phyloP scores from a whole-genome alignment of 2,797 vertebrate species.

The Pelobates cultripes region DNA sequence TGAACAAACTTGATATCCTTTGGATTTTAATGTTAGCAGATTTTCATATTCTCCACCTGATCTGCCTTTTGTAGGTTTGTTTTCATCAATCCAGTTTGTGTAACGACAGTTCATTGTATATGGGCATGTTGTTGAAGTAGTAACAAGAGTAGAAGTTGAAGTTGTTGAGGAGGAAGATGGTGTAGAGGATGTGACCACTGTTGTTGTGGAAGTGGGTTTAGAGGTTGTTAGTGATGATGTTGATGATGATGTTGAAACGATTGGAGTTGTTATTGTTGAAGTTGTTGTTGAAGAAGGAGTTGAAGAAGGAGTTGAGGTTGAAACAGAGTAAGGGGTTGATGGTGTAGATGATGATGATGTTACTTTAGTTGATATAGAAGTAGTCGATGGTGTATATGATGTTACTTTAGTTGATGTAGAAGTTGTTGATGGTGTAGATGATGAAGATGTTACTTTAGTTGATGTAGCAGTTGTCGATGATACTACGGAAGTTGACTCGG shows the following conservation, averaged over 20 bases:
- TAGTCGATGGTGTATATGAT: neutral
- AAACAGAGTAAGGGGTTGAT: rapidly evolving
- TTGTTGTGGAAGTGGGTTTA: too few species aligned
- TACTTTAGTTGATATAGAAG: rapidly evolving
- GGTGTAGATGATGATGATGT: neutral
- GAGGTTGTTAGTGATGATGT: too few species aligned
- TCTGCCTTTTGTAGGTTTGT: too few species aligned
- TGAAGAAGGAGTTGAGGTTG: rapidly evolving
- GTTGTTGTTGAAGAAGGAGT: rapidly evolving
- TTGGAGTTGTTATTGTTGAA: neutral
- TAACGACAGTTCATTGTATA: too few species aligned
- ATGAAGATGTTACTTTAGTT: neutral
- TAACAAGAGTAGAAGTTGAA: too few species aligned
- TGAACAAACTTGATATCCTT: too few species aligned
- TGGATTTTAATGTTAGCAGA: too few species aligned
- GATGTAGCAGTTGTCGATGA: neutral
- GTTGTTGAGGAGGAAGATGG: too few species aligned
- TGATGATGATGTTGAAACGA: neutral
- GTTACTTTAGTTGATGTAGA: rapidly evolving
- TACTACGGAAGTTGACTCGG: neutral
- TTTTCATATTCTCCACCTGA: too few species aligned
- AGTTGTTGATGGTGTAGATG: neutral
- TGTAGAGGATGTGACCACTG: too few species aligned
- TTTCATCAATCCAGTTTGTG: too few species aligned
- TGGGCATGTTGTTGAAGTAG: too few species aligned